Evolutionary conservation across 2,113 vertebrate species (phyloP).

Genomic region (Megaceryle maxima): DNA sequence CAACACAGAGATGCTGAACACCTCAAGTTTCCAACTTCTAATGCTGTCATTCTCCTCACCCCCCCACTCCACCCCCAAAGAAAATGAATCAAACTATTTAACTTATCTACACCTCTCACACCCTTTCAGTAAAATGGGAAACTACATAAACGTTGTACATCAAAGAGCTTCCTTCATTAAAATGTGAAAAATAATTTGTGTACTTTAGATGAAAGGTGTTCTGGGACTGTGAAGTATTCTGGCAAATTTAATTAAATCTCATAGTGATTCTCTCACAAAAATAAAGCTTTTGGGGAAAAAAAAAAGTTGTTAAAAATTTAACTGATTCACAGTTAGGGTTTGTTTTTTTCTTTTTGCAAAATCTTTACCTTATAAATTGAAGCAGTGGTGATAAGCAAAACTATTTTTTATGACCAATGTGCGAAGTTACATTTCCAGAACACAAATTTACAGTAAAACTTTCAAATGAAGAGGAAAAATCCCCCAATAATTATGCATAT

Average conservation of each 20-base stretch:
- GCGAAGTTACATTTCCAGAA: background rate
- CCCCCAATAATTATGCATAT: background rate
- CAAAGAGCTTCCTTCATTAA: slow-evolving; percentile 59
- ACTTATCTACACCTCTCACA: slow-evolving; percentile 16
- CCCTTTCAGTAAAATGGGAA: slow-evolving; percentile 17
- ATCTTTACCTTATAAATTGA: background rate
- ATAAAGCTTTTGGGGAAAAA: background rate
- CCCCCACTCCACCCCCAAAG: background rate
- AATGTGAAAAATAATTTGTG: slow-evolving; percentile 54
- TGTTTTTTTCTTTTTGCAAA: background rate
- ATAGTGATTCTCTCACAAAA: slow-evolving; percentile 18
- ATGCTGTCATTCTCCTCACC: background rate
- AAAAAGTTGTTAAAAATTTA: background rate
- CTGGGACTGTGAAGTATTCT: slow-evolving; percentile 32
- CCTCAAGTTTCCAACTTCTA: background rate
- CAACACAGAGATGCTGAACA: background rate
- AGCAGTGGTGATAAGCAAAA: background rate
- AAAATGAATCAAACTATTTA: slow-evolving; percentile 8
- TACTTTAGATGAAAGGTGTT: slow-evolving; percentile 61
- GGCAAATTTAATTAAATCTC: slow-evolving; percentile 58
- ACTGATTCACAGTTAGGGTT: background rate
- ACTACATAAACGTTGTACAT: background rate
- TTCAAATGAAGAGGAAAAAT: background rate
- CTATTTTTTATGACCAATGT: background rate
- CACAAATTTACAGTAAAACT: background rate